Evolutionary conservation across 2,113 vertebrate genomes (phyloP), one percentile per base, ranked within the genome.

Genomic region (Mixornis gularis): DNA sequence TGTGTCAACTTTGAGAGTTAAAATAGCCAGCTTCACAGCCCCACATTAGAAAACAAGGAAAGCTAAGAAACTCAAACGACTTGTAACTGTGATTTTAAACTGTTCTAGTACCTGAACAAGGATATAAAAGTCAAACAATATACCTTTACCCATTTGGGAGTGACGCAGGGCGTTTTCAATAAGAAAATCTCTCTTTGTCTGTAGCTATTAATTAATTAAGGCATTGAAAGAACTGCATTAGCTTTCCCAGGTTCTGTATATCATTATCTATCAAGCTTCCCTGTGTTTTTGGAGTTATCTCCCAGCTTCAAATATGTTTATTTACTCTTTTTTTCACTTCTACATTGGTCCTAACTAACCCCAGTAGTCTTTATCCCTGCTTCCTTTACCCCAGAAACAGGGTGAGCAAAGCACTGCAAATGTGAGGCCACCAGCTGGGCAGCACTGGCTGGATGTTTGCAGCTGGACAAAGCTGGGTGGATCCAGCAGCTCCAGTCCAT

Each of bases 201-300:
- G 5, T 32, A 34, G 7, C 16, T 72, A 20, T 55, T 1, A 1
- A 20, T 55, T 1, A 1, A 20, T 48, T 44, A 49, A 55, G 19
- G 12, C 27, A 38, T 64, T 89, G 18, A 29, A 24, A 71, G 40
- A 43, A 30, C 6, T 38, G 19, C 17, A 40, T 43, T 32, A 34
- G 19, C 3, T 71, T 79, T 63, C 46, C 27, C 4, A 25, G 29
- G 12, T 21, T 27, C 17, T 46, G 6, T 29, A 0, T 32, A n/a
- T 34, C 2, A 0, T 18, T 62, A 16, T 38, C 15, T 71, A 3
- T 27, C 18, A 22, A 59, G 13, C 25, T 87, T 41, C 12, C 68
- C 2, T 48, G 4, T 43, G 17, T 66, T 41, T 53, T 69, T 11
- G 13, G n/a, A 30, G 5, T 53, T 32, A 30, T 49, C 13, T 72